Evolutionary conservation across 2,797 vertebrate genomes (phyloP).

Genomic region (Bothrops alternatus): DNA sequence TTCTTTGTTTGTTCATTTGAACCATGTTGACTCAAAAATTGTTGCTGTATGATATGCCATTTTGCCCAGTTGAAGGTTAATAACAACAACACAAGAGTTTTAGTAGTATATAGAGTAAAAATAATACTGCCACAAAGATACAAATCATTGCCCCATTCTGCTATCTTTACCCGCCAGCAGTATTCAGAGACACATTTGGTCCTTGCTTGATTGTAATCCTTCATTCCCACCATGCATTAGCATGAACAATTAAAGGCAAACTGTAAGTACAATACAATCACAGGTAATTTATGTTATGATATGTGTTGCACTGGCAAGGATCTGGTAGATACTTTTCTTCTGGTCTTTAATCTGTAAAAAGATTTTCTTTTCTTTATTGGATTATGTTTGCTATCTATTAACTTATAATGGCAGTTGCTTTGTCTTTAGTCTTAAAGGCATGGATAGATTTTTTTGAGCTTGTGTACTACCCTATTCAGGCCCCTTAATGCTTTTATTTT

Average conservation of each 20-base stretch:
- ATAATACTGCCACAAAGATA: neutral
- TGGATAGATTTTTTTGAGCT: neutral
- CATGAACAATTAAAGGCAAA: slow-evolving; percentile 33
- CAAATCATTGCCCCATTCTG: neutral
- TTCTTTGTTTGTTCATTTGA: too few relatives aligned
- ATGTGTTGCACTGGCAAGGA: neutral
- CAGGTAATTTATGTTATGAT: slow-evolving; percentile 8
- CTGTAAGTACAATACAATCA: neutral
- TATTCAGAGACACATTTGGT: slow-evolving; percentile 2
- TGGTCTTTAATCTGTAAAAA: neutral
- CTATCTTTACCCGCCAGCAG: neutral
- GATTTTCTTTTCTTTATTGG: neutral
- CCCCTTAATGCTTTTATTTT: neutral
- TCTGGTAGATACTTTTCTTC: neutral
- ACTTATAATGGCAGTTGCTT: neutral
- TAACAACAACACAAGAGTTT: too few relatives aligned
- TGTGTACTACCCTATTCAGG: neutral
- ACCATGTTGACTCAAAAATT: too few relatives aligned
- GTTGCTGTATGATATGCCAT: too few relatives aligned
- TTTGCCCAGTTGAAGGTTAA: too few relatives aligned
- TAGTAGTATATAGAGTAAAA: neutral
- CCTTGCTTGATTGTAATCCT: slow-evolving; percentile 61
- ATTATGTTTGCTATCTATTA: neutral
- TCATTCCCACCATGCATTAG: slow-evolving; percentile 30
- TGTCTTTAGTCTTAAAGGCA: neutral